Evolutionary conservation across 64 coral and sea anemone genomes (phyloP).

Genomic region (Stylophora pistillata): DNA sequence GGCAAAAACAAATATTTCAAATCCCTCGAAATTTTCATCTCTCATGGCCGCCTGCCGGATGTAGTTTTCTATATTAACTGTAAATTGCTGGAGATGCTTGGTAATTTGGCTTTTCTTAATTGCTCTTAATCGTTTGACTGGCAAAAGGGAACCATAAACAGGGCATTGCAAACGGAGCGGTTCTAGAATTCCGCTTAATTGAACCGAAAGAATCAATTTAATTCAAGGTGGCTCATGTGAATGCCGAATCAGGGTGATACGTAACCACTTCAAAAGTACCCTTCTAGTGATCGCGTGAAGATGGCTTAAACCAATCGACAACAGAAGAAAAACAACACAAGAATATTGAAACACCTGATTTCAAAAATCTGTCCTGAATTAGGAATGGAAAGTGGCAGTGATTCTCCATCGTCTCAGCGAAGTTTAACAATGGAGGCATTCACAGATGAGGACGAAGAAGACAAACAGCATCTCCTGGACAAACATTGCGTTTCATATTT

Average conservation of each 20-base stretch:
- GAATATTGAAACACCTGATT: not conserved
- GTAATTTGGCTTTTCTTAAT: not conserved
- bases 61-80: not conserved
- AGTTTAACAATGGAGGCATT: slow-evolving; percentile 31
- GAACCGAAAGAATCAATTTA: too few species aligned
- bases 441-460: slow-evolving; percentile 15
- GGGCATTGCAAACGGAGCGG: too few species aligned
- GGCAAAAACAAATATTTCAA: slow-evolving; percentile 9
- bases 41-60: not conserved
- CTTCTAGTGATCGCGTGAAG: too few species aligned
- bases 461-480: slow-evolving; percentile 6
- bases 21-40: not conserved
- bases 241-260: too few species aligned
- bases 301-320: too few species aligned
- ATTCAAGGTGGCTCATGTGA: too few species aligned
- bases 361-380: not conserved
- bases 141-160: too few species aligned
- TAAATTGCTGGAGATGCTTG: too few species aligned
- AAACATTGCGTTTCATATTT: slow-evolving; percentile 65
- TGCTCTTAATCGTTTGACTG: too few species aligned
- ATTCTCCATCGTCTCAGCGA: slow-evolving; percentile 21
- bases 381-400: slow-evolving; percentile 1
- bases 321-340: not conserved
- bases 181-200: too few species aligned
- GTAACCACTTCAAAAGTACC: too few species aligned